A percentile compares a stretch with the other conserved stretches of the same genome.
These are phyloP conservation scores for Tetranychus cinnabarinus DNA, from an alignment of 1,140 invertebrate species.

Conservation along the genomic window DNA sequence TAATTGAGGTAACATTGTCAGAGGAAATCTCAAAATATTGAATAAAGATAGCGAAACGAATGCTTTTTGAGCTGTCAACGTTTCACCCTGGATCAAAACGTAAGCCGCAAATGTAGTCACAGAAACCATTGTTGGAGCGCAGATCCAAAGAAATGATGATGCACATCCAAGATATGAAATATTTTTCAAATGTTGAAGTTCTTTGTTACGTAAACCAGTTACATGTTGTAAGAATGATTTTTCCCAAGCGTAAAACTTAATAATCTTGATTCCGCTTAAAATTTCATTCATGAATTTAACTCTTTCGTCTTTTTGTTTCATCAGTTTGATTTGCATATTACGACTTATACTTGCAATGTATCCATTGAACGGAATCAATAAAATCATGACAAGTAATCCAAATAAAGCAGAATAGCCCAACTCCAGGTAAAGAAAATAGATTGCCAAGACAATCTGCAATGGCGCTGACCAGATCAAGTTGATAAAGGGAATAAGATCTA, in stretches of 20 bases:
- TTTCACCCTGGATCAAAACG: constrained; percentile 23
- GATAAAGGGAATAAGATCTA: constrained; percentile 12
- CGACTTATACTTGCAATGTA: constrained; percentile 21
- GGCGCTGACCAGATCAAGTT: constrained; percentile 19
- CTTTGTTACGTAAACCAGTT: background rate
- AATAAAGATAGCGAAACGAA: constrained; percentile 37
- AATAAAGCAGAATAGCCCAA: constrained; percentile 58
- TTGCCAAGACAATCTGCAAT: constrained; percentile 19
- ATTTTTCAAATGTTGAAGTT: constrained; percentile 1
- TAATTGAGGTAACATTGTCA: constrained; percentile 11
- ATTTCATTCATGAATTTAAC: constrained; percentile 22
- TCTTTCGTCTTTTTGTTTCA: constrained; percentile 20
- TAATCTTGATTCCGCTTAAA: constrained; percentile 19
- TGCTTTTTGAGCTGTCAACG: constrained; percentile 33
- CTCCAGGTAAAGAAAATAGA: constrained; percentile 23
- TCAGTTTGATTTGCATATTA: constrained; percentile 22
- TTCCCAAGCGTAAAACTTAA: constrained; percentile 17
- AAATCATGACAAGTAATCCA: constrained; percentile 68
- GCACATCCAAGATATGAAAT: background rate
- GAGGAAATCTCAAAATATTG: constrained; percentile 47
- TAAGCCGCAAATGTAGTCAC: constrained; percentile 21
- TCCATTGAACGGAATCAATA: constrained; percentile 26
- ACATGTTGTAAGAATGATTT: constrained; percentile 13
- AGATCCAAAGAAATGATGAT: constrained; percentile 2
- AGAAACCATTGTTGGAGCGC: constrained; percentile 17